phyloP scores from a whole-genome alignment of 2,113 vertebrate species.

The Lanius collurio region DNA sequence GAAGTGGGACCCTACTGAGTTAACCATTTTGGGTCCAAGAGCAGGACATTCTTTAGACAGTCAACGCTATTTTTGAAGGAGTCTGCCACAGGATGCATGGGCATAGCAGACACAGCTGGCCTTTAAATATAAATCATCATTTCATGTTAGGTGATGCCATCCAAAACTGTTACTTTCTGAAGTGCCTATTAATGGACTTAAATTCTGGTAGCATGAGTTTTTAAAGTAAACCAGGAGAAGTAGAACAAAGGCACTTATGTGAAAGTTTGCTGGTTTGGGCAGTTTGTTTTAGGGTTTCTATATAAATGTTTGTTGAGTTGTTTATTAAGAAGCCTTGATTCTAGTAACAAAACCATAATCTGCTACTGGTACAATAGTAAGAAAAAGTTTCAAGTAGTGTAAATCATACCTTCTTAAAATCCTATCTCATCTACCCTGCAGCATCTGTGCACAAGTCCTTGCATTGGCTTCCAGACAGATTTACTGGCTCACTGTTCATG shows the following conservation, averaged over 20 bases:
- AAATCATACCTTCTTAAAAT: background rate
- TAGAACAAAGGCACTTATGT: background rate
- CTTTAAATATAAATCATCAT: background rate
- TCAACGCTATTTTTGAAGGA: background rate
- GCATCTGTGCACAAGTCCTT: background rate
- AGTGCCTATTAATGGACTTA: background rate
- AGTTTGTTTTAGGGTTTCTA: background rate
- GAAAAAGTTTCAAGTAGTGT: background rate
- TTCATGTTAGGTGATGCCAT: background rate
- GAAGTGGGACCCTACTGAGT: background rate
- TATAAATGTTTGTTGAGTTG: background rate
- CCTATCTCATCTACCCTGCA: background rate
- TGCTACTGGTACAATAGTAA: background rate
- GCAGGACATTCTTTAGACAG: background rate
- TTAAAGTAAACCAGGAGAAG: background rate
- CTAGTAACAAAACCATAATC: background rate
- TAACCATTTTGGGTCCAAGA: background rate
- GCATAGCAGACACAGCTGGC: background rate
- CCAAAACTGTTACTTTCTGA: background rate
- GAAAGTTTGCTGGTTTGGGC: background rate
- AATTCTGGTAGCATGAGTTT: accelerated
- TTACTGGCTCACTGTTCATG: background rate
- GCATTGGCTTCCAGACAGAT: background rate
- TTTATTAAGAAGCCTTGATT: background rate
- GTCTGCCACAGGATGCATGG: background rate